These are phyloP conservation scores for Ormyrus labotus DNA, from an alignment of 2,888 invertebrate genomes.

Conservation along the genomic window DNA sequence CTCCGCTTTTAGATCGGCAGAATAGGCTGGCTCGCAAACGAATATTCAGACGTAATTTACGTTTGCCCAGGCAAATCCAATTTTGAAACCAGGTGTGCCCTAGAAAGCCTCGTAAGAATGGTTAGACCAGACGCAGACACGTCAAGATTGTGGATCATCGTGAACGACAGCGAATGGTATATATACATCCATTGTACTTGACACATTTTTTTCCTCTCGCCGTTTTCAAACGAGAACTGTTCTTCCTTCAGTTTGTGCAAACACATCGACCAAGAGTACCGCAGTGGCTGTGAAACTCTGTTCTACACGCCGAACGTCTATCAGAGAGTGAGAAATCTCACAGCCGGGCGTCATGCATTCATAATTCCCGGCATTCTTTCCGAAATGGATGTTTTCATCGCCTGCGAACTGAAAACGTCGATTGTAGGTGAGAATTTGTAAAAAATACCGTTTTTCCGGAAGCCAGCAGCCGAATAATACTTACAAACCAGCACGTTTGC, in stretches of 20 bases:
- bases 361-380: conserved; percentile 61
- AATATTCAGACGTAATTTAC: conserved; percentile 59
- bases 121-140: conserved; percentile 58
- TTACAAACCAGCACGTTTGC: too few relatives aligned
- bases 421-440: conserved; percentile 57
- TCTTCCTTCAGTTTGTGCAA: conserved; percentile 19
- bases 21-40: conserved; percentile 61
- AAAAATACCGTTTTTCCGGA: too few relatives aligned
- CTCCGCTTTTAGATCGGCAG: conserved; percentile 56
- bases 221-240: background rate
- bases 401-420: conserved; percentile 60
- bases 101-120: conserved; percentile 50
- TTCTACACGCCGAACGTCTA: conserved; percentile 58
- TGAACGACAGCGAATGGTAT: conserved; percentile 37
- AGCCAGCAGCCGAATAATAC: too few relatives aligned
- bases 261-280: conserved; percentile 50
- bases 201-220: too few relatives aligned
- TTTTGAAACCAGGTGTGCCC: conserved; percentile 47
- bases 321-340: conserved; percentile 58
- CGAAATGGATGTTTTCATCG: conserved; percentile 60
- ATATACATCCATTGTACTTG: too few relatives aligned
- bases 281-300: conserved; percentile 58
- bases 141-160: conserved; percentile 59
- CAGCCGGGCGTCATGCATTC: conserved; percentile 60
- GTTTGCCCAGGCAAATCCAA: conserved; percentile 56